These are phyloP conservation scores for Entelurus aequoreus DNA, from an alignment of 2,113 vertebrate genomes.

Conservation along the genomic window DNA sequence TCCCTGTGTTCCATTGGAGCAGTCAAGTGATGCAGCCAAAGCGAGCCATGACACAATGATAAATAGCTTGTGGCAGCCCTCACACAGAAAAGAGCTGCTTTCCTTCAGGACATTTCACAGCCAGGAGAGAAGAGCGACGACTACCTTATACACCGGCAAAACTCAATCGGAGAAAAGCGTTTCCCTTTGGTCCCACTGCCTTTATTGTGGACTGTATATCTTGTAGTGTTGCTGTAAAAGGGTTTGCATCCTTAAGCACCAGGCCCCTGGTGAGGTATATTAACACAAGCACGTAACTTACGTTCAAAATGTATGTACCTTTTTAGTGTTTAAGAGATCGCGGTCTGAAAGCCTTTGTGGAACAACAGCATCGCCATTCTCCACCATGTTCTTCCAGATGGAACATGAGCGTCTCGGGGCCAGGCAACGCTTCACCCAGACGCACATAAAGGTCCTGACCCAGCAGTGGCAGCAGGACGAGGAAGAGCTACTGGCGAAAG, in stretches of 20 bases:
- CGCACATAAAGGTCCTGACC: conserved; percentile 66
- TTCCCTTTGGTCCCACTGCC: conserved; percentile 25
- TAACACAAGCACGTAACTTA: background rate
- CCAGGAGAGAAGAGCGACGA: conserved; percentile 34
- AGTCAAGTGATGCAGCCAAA: conserved; percentile 60
- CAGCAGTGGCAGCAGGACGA: conserved; percentile 70
- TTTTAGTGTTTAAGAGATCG: too few relatives aligned
- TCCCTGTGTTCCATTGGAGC: conserved; percentile 62
- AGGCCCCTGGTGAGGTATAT: background rate
- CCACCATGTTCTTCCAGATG: conserved; percentile 62
- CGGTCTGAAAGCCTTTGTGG: background rate
- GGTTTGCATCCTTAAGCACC: conserved; percentile 11
- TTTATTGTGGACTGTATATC: conserved; percentile 26
- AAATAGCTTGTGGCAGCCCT: conserved; percentile 58
- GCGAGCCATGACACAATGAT: conserved; percentile 64
- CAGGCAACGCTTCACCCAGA: conserved; percentile 63
- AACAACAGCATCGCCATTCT: background rate
- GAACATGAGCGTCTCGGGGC: conserved; percentile 74
- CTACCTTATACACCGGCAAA: conserved; percentile 36
- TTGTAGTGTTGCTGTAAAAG: conserved; percentile 9
- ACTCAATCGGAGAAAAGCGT: conserved; percentile 27
- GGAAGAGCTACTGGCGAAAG: conserved; percentile 73
- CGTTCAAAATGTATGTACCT: background rate
- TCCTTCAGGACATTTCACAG: conserved; percentile 55
- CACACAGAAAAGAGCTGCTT: conserved; percentile 50